A percentile compares a stretch with the other conserved stretches of the same genome.
Evolutionary conservation across 2,888 invertebrate genomes (phyloP).

Genomic region (Drosophila gaucha): DNA sequence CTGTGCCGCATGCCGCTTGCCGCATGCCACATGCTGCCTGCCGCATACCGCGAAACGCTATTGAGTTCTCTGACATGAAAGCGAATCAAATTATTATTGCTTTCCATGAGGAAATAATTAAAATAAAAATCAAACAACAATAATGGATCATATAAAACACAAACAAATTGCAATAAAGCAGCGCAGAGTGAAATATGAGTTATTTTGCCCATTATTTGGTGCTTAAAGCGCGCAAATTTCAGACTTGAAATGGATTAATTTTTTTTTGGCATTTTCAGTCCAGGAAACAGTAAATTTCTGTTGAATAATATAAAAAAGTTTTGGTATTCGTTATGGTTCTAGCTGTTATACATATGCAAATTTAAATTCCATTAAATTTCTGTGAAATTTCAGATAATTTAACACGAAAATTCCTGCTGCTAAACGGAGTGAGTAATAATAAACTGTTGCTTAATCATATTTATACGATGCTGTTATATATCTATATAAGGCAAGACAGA

Average conservation of each 20-base stretch:
- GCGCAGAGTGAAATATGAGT: neutral
- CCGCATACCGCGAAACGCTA: constrained; percentile 9
- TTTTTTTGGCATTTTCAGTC: neutral
- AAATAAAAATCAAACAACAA: neutral
- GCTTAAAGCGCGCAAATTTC: neutral
- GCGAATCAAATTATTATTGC: constrained; percentile 42
- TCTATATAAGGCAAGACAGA: too few relatives aligned
- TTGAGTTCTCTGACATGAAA: constrained; percentile 28
- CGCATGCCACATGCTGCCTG: constrained; percentile 32
- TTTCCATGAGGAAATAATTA: constrained; percentile 33
- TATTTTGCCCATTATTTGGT: constrained; percentile 2
- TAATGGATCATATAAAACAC: neutral
- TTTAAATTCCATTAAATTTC: too few relatives aligned
- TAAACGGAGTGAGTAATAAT: too few relatives aligned
- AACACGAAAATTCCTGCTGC: too few relatives aligned
- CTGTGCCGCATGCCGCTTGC: constrained; percentile 38
- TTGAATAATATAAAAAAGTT: neutral
- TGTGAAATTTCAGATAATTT: neutral
- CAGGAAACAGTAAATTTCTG: neutral
- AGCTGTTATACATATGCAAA: neutral
- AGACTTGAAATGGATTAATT: neutral
- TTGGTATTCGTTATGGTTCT: too few relatives aligned
- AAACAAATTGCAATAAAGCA: constrained; percentile 21
- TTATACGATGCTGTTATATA: too few relatives aligned
- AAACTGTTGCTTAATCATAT: too few relatives aligned